These are phyloP conservation scores for Daphoenositta chrysoptera DNA, from an alignment of 2,113 vertebrate genomes.

Conservation along the genomic window DNA sequence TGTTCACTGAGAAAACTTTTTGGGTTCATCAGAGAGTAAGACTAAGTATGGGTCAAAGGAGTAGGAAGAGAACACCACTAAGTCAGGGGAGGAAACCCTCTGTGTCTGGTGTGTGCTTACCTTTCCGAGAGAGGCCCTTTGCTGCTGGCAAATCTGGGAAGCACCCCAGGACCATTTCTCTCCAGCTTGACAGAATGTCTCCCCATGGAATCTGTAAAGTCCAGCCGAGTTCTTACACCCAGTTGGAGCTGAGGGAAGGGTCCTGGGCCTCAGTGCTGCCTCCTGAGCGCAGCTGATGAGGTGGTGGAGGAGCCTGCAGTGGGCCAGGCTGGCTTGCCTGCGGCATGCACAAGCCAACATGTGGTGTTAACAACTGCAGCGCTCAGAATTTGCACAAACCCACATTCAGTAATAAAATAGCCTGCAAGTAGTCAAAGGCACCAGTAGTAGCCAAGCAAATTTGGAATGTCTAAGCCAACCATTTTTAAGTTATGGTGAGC, in stretches of 20 bases:
- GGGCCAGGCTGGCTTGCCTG: background rate
- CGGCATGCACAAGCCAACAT: background rate
- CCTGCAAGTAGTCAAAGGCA: constrained; percentile 44
- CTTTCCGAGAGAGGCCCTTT: background rate
- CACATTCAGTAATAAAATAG: constrained; percentile 38
- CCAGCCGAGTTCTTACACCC: background rate
- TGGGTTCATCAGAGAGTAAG: background rate
- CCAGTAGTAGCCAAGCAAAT: constrained; percentile 44
- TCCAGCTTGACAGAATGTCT: background rate
- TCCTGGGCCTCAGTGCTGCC: background rate
- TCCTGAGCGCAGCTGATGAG: background rate
- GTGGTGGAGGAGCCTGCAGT: background rate
- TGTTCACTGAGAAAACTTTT: background rate
- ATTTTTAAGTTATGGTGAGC: constrained; percentile 35
- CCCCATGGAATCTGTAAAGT: background rate
- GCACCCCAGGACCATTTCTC: background rate
- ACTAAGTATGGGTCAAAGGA: background rate
- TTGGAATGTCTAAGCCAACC: constrained; percentile 30
- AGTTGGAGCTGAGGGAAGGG: background rate
- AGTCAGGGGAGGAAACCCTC: background rate
- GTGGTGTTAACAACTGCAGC: background rate
- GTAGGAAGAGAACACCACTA: background rate
- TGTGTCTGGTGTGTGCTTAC: background rate
- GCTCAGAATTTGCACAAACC: background rate
- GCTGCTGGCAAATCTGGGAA: background rate